phyloP scores from a whole-genome alignment of 2,113 vertebrate genomes.

The Nerophis ophidion region DNA sequence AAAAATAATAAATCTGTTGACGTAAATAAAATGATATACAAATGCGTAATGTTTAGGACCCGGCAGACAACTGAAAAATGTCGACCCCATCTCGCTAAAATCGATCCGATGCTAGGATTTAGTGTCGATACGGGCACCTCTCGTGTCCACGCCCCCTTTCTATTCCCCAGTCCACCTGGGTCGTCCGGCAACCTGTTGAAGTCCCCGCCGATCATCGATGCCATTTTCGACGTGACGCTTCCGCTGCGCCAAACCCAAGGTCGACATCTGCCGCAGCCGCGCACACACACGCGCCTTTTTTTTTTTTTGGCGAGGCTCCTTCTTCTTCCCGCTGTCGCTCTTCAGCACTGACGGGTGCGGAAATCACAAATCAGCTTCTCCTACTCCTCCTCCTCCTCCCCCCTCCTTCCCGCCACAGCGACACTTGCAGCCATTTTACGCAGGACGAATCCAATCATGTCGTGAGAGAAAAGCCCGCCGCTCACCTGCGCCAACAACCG shows the following conservation, averaged over 20 bases:
- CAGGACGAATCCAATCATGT: conserved; percentile 52
- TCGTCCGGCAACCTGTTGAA: conserved; percentile 52
- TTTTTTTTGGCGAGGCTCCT: conserved; percentile 16
- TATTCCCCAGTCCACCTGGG: background rate
- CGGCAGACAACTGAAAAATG: too few species aligned
- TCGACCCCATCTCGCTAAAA: too few species aligned
- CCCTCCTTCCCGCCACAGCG: conserved; percentile 26
- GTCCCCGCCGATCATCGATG: too few species aligned
- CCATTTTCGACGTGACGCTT: background rate
- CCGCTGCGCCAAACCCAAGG: background rate
- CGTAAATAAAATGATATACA: too few species aligned
- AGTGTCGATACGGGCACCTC: too few species aligned
- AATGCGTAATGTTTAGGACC: too few species aligned
- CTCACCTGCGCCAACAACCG: conserved; percentile 52
- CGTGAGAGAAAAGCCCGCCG: conserved; percentile 34
- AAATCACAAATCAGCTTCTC: conserved; percentile 46
- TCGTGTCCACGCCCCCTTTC: too few species aligned
- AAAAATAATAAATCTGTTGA: too few species aligned
- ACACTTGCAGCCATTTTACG: conserved; percentile 86
- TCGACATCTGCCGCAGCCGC: conserved; percentile 46
- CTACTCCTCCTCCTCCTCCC: background rate
- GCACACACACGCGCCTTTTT: background rate
- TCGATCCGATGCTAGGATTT: too few species aligned
- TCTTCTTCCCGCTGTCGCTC: conserved; percentile 61
- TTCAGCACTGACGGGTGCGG: conserved; percentile 79